These are phyloP conservation scores for Drosophila truncata DNA, from an alignment of 1,140 invertebrate species.

Conservation along the genomic window DNA sequence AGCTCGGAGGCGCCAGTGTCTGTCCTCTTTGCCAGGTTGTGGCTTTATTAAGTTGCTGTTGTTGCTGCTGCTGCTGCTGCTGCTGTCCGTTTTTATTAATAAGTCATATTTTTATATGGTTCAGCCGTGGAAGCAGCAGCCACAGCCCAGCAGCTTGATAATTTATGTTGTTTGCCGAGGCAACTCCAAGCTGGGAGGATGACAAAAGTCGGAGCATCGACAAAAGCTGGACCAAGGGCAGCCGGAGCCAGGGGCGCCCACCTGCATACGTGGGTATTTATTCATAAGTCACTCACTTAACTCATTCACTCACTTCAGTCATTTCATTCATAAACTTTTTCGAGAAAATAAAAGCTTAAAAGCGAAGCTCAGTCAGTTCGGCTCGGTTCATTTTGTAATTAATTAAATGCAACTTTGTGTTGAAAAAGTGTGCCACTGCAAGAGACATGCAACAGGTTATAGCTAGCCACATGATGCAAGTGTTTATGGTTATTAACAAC, in stretches of 20 bases:
- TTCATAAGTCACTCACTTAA: constrained; percentile 59
- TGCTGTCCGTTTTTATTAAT: constrained; percentile 80
- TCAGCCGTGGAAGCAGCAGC: constrained; percentile 38
- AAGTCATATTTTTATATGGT: constrained; percentile 80
- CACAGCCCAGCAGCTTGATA: constrained; percentile 49
- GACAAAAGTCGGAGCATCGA: constrained; percentile 51
- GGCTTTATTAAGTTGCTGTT: constrained; percentile 81
- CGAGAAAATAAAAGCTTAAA: constrained; percentile 53
- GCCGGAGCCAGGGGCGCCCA: constrained; percentile 36
- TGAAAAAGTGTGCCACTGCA: constrained; percentile 73
- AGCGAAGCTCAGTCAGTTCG: constrained; percentile 17
- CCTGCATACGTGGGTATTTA: constrained; percentile 44
- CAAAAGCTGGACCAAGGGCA: constrained; percentile 39
- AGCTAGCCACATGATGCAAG: constrained; percentile 29
- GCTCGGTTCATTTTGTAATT: constrained; percentile 62
- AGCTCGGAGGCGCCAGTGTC: constrained; percentile 40
- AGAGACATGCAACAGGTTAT: constrained; percentile 65
- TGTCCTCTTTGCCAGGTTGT: constrained; percentile 56
- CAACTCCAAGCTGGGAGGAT: constrained; percentile 43
- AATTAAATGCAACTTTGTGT: constrained; percentile 74
- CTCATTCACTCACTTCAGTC: constrained; percentile 40
- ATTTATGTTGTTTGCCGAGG: constrained; percentile 72
- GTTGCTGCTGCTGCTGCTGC: constrained; percentile 37
- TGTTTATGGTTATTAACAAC: constrained; percentile 58
- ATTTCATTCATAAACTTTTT: constrained; percentile 72